Conservation (phyloP, 2,888 invertebrate genomes). For the Amphipyra tragopoginis region DNA sequence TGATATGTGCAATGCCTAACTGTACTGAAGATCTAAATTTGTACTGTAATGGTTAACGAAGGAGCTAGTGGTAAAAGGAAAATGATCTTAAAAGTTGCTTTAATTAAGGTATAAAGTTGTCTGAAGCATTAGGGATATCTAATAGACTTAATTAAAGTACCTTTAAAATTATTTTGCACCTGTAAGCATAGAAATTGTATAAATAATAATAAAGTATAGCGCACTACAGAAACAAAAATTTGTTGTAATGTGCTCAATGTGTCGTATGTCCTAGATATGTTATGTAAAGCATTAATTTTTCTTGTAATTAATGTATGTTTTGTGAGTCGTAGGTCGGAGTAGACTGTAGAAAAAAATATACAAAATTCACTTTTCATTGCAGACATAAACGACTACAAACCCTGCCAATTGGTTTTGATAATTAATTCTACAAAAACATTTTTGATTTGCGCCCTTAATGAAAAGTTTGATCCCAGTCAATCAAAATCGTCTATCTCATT, state of each 20-base stretch:
- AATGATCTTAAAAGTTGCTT: slow-evolving; percentile 33
- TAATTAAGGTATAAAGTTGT: neutral
- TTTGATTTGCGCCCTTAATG: slow-evolving; percentile 78
- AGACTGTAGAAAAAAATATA: slow-evolving; percentile 69
- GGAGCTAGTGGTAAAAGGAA: slow-evolving; percentile 28
- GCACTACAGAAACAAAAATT: slow-evolving; percentile 72
- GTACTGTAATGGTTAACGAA: slow-evolving; percentile 58
- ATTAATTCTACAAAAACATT: slow-evolving; percentile 54
- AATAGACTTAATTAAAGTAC: slow-evolving; percentile 11
- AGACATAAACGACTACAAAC: slow-evolving; percentile 69
- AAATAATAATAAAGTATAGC: slow-evolving; percentile 57
- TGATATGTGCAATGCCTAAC: slow-evolving; percentile 62
- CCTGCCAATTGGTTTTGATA: slow-evolving; percentile 73
- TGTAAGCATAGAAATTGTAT: slow-evolving; percentile 38
- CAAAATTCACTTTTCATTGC: slow-evolving; percentile 80
- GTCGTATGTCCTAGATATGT: slow-evolving; percentile 63
- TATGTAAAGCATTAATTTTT: slow-evolving; percentile 62
- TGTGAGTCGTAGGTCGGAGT: slow-evolving; percentile 64
- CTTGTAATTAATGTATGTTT: slow-evolving; percentile 57
- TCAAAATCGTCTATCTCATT: slow-evolving; percentile 65
- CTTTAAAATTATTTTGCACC: slow-evolving; percentile 40
- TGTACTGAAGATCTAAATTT: slow-evolving; percentile 62
- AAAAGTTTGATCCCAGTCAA: slow-evolving; percentile 75
- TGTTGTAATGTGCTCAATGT: slow-evolving; percentile 73
- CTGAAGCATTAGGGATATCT: neutral